Evolutionary conservation across 2,113 vertebrate species (phyloP), one percentile per base, ranked within the genome.

Genomic region (Hassar affinis): DNA sequence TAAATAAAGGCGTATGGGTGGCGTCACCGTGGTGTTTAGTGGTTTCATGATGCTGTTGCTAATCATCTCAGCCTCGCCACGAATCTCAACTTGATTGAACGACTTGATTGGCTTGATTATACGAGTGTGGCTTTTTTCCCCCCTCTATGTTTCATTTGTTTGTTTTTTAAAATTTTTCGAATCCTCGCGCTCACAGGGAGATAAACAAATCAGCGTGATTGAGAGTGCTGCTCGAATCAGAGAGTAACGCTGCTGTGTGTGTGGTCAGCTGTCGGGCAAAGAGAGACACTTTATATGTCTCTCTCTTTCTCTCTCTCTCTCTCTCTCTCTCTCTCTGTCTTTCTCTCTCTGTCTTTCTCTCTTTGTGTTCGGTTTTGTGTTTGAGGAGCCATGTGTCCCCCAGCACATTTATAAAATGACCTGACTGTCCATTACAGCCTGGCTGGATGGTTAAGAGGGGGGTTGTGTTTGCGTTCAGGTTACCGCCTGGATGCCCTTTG

Each of bases 171-270:
- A n/a, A n/a, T 69, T 68, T 8, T 38, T 78, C 61, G 91, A 91
- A 91, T 93, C 90, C 91, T 93, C 89, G 86, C 91, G 90, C 89
- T 90, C 90, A 91, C 91, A 87, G 90, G 91, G 92, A 92, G 92
- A 93, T 91, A 93, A 94, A 94, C 93, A 94, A 94, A 94, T 94
- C 93, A 94, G 89, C 74, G 90, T 94, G 93, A 94, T 94, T 94
- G 92, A 93, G 92, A 82, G 33, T 84, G 91, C 85, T 88, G 22
- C 11, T 69, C n/a, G 78, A 84, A 81, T 81, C 82, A 78, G 84
- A 84, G 81, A 79, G 22, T n/a, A 6, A 59, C 15, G 51, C 57
- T 49, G 69, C 56, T 59, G 25, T 80, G 49, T 75, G 59, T 10
- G 47, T 25, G 68, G 61, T 42, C 35, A 54, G 18, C 20, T 20